phyloP scores from a whole-genome alignment of 2,113 vertebrate species.

The Cyprinodon tularosa region DNA sequence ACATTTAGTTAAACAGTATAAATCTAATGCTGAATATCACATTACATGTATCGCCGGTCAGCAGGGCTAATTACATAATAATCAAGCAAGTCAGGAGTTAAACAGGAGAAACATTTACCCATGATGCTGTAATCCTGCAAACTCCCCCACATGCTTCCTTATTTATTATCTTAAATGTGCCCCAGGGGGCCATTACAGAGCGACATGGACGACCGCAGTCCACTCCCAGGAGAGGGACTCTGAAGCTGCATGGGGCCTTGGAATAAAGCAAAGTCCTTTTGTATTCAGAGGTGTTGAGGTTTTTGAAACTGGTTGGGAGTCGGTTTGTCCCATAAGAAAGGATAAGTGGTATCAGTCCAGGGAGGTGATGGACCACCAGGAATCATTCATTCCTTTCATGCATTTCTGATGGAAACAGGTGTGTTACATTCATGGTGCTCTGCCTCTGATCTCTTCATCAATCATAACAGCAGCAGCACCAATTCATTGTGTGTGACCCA shows the following conservation, averaged over 20 bases:
- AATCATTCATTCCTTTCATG: not conserved
- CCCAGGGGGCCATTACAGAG: constrained; percentile 61
- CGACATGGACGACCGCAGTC: constrained; percentile 50
- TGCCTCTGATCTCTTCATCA: constrained; percentile 14
- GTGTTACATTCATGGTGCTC: not conserved
- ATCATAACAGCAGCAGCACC: not conserved
- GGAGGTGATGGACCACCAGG: constrained; percentile 5
- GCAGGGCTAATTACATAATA: constrained; percentile 56
- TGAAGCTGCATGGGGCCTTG: not conserved
- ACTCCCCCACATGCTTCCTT: constrained; percentile 54
- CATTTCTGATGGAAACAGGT: constrained; percentile 9
- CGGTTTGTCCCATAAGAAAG: constrained; percentile 24
- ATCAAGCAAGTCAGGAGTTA: constrained; percentile 66
- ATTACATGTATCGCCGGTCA: constrained; percentile 40
- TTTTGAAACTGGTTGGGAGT: constrained; percentile 4
- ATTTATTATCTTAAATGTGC: constrained; percentile 70
- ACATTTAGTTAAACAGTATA: constrained; percentile 16
- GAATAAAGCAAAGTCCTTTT: constrained; percentile 11
- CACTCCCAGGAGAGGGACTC: constrained; percentile 33
- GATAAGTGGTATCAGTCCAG: not conserved
- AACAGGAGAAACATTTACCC: constrained; percentile 52
- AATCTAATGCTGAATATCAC: constrained; percentile 37
- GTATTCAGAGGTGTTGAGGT: not conserved
- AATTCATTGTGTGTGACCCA: constrained; percentile 1
- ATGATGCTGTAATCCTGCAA: constrained; percentile 61